These are phyloP conservation scores for Perizoma affinitatum DNA, from an alignment of 2,888 invertebrate species.

Conservation along the genomic window DNA sequence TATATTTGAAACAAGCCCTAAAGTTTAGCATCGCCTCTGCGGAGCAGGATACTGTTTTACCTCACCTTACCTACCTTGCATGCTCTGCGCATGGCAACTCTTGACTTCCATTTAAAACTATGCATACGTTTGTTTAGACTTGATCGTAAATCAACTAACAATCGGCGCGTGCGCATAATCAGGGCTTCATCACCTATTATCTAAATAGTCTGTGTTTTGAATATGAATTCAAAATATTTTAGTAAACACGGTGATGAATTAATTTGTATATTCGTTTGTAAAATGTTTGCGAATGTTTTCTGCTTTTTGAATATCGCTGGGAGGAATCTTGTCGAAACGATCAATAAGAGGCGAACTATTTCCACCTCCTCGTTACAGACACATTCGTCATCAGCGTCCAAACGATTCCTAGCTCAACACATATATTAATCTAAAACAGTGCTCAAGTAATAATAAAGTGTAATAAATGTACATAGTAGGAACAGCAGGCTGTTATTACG, in stretches of 20 bases:
- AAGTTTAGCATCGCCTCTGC: too few species aligned
- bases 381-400: slow-evolving; percentile 5
- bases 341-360: too few species aligned
- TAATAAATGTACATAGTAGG: slow-evolving; percentile 47
- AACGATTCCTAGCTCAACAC: slow-evolving; percentile 28
- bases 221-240: slow-evolving; percentile 30
- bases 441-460: slow-evolving; percentile 40
- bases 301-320: too few species aligned
- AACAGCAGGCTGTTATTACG: slow-evolving; percentile 49
- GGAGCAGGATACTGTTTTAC: too few species aligned
- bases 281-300: too few species aligned
- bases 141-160: slow-evolving; percentile 35
- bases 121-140: slow-evolving; percentile 24
- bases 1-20: too few species aligned
- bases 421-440: slow-evolving; percentile 31
- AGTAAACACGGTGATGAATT: slow-evolving; percentile 25
- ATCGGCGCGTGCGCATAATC: slow-evolving; percentile 38
- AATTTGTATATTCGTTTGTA: slow-evolving; percentile 2
- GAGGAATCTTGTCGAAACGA: too few species aligned
- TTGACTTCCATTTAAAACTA: slow-evolving; percentile 19
- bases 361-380: neutral
- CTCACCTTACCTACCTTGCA: too few species aligned
- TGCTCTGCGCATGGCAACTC: slow-evolving; percentile 12
- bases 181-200: slow-evolving; percentile 38
- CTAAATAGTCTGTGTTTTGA: slow-evolving; percentile 34